These are phyloP conservation scores for Drosophila nr. medialis DNA, from an alignment of 2,888 invertebrate genomes.

Conservation along the genomic window DNA sequence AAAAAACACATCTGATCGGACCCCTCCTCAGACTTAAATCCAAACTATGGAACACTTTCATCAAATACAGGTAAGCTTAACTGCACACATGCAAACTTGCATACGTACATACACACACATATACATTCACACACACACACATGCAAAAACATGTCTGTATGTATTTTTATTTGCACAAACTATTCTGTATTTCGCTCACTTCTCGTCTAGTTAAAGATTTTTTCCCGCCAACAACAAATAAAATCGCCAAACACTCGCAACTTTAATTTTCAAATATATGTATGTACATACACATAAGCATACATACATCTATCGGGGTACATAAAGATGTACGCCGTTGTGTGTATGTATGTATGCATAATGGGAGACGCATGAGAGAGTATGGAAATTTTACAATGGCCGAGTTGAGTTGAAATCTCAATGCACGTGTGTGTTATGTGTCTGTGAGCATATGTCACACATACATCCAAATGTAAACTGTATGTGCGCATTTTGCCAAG, in stretches of 20 bases:
- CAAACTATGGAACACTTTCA: conserved; percentile 83
- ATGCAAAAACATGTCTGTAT: conserved; percentile 23
- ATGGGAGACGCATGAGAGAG: conserved; percentile 49
- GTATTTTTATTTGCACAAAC: conserved; percentile 29
- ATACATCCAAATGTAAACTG: conserved; percentile 4
- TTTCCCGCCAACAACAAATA: conserved; percentile 63
- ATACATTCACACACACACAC: conserved; percentile 8
- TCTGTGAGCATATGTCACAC: conserved; percentile 32
- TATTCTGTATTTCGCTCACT: conserved; percentile 43
- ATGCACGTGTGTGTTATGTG: conserved; percentile 26
- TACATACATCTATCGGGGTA: conserved; percentile 1
- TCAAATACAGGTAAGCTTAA: conserved; percentile 84
- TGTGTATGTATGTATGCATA: conserved; percentile 25
- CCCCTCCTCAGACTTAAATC: conserved; percentile 28
- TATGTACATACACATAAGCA: conserved; percentile 11
- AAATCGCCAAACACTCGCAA: conserved; percentile 53
- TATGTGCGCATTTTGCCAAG: conserved; percentile 12
- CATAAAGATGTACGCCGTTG: conserved; percentile 4
- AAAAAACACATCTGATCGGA: conserved; percentile 14
- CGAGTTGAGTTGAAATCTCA: conserved; percentile 44
- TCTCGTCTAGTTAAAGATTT: conserved; percentile 36
- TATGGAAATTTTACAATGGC: conserved; percentile 61
- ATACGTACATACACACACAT: conserved; percentile 13
- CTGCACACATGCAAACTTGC: conserved; percentile 39
- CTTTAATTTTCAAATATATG: conserved; percentile 15